Evolutionary conservation across 2,888 invertebrate genomes (phyloP).

Genomic region (Bembecia ichneumoniformis): DNA sequence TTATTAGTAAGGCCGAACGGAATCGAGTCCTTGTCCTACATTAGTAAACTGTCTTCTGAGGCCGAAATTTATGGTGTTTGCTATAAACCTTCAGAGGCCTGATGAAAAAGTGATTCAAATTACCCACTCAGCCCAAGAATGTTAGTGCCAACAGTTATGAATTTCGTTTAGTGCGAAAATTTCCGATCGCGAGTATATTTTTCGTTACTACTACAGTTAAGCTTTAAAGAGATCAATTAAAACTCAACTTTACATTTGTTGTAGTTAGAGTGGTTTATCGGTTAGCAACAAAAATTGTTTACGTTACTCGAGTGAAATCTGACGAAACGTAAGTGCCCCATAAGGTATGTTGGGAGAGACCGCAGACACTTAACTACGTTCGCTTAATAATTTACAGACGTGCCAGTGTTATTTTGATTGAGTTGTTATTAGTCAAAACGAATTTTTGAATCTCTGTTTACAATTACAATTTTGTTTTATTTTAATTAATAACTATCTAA

Average conservation of each 20-base stretch:
- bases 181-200: constrained; percentile 32
- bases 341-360: constrained; percentile 42
- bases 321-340: constrained; percentile 43
- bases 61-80: constrained; percentile 9
- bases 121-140: no score
- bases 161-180: constrained; percentile 1
- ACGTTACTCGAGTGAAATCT: constrained; percentile 36
- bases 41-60: constrained; percentile 38
- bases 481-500: no score
- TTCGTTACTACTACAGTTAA: constrained; percentile 17
- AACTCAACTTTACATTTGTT: constrained; percentile 10
- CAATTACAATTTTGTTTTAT: no score
- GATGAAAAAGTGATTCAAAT: no score
- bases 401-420: background rate
- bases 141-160: no score
- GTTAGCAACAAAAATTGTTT: constrained; percentile 31
- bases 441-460: background rate
- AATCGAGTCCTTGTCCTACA: constrained; percentile 30
- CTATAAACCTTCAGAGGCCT: no score
- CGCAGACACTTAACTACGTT: constrained; percentile 19
- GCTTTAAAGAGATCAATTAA: background rate
- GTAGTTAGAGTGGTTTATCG: constrained; percentile 19
- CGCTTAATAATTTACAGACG: constrained; percentile 23
- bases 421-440: no score
- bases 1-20: background rate